phyloP scores from a whole-genome alignment of 35 echinoderm and acorn worm species.

The Heliocidaris erythrogramma region DNA sequence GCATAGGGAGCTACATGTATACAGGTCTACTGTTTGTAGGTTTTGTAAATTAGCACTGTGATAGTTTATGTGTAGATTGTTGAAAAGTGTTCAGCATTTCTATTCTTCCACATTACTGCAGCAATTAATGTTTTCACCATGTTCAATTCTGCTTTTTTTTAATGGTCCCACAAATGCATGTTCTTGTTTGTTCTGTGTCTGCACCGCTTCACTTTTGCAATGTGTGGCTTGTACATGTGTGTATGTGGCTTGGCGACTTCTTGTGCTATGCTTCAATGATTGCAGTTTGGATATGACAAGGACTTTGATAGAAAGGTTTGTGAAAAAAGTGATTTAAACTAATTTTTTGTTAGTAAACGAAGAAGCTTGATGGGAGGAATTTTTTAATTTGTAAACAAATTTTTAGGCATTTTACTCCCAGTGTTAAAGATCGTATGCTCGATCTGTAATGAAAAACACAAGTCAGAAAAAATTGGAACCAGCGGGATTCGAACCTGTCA shows the following conservation, averaged over 20 bases:
- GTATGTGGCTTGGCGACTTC: background rate
- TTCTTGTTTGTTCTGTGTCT: background rate
- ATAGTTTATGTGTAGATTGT: background rate
- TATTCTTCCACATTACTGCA: background rate
- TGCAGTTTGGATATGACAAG: background rate
- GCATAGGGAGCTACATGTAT: too few relatives aligned
- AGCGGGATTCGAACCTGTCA: too few relatives aligned
- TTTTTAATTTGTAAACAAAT: too few relatives aligned
- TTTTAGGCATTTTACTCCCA: too few relatives aligned
- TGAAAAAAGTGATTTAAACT: background rate
- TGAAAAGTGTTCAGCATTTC: background rate
- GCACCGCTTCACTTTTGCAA: constrained; percentile 7
- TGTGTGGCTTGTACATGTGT: background rate
- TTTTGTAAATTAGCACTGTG: too few relatives aligned
- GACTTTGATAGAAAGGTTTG: constrained; percentile 11
- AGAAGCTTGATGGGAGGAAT: too few relatives aligned
- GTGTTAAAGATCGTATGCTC: too few relatives aligned
- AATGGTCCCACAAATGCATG: background rate
- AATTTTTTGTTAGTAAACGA: too few relatives aligned
- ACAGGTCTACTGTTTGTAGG: too few relatives aligned
- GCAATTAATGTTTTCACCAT: background rate
- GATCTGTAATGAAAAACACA: too few relatives aligned
- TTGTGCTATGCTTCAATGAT: constrained; percentile 6
- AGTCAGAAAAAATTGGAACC: too few relatives aligned
- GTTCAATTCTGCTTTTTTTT: background rate